A percentile compares a stretch with the other conserved stretches of the same genome.
Conservation (phyloP, 2,797 vertebrate species). For the Epinephelus coioides region DNA sequence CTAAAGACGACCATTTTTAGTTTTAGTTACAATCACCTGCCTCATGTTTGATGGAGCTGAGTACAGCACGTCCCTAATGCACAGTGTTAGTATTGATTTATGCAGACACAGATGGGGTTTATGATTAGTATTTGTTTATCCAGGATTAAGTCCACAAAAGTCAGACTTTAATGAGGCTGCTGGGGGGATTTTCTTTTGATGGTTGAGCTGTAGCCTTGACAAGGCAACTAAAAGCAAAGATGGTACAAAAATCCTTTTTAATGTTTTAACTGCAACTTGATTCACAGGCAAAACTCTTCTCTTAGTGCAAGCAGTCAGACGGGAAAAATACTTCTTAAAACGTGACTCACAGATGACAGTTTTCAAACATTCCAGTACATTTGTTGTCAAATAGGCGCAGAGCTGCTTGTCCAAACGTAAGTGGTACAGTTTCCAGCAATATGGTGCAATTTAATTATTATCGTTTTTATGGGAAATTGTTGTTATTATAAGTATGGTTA, state of each 20-base stretch:
- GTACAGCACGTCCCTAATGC: conserved; percentile 19
- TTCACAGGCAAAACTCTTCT: conserved; percentile 19
- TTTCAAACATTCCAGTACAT: conserved; percentile 52
- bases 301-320: conserved; percentile 76
- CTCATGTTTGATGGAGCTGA: conserved; percentile 23
- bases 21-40: background rate
- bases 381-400: conserved; percentile 57
- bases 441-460: conserved; percentile 79
- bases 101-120: conserved; percentile 28
- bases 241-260: conserved; percentile 18
- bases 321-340: conserved; percentile 52
- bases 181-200: background rate
- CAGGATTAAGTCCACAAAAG: background rate
- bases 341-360: conserved; percentile 44
- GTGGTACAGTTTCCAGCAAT: conserved; percentile 78
- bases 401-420: conserved; percentile 66
- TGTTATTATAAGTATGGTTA: conserved; percentile 88
- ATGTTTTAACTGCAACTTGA: conserved; percentile 4
- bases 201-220: too few relatives aligned
- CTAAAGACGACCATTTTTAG: background rate
- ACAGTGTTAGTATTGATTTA: conserved; percentile 29
- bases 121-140: conserved; percentile 9
- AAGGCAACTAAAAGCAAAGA: background rate
- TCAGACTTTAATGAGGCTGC: conserved; percentile 9
- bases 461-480: conserved; percentile 69